Conservation (phyloP, 2,113 vertebrate genomes). For the Catagonus wagneri region DNA sequence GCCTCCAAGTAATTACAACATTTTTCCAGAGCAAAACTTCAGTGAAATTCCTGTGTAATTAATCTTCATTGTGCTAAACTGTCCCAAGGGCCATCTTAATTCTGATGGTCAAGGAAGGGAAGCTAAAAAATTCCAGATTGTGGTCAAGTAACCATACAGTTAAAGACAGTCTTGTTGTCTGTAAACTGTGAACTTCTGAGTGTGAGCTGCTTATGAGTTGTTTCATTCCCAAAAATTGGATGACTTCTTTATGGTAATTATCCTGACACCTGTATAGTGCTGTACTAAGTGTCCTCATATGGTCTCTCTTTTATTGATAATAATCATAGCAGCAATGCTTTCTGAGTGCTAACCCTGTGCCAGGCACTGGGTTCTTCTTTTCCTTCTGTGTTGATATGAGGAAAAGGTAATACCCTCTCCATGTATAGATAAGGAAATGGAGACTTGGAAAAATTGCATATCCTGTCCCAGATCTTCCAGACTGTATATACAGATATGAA, state of each 20-base stretch:
- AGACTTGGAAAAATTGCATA: background rate
- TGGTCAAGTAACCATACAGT: background rate
- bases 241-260: background rate
- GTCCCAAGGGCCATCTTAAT: constrained; percentile 3
- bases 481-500: background rate
- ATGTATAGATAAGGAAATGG: background rate
- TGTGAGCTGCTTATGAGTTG: background rate
- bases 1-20: constrained; percentile 48
- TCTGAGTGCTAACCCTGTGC: background rate
- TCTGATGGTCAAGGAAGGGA: constrained; percentile 41
- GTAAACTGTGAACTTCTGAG: background rate
- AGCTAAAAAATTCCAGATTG: background rate
- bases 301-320: background rate
- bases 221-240: background rate
- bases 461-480: background rate
- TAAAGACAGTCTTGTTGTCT: background rate
- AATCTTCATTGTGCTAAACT: constrained; percentile 44
- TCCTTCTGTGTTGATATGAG: background rate
- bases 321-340: background rate
- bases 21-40: constrained; percentile 26
- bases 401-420: background rate
- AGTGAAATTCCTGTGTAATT: constrained; percentile 59
- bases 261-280: background rate
- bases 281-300: background rate
- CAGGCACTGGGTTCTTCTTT: background rate